A percentile compares a stretch with the other conserved stretches of the same genome.
Evolutionary conservation across 2,888 invertebrate genomes (phyloP).

Genomic region (Cryptus viduatorius): DNA sequence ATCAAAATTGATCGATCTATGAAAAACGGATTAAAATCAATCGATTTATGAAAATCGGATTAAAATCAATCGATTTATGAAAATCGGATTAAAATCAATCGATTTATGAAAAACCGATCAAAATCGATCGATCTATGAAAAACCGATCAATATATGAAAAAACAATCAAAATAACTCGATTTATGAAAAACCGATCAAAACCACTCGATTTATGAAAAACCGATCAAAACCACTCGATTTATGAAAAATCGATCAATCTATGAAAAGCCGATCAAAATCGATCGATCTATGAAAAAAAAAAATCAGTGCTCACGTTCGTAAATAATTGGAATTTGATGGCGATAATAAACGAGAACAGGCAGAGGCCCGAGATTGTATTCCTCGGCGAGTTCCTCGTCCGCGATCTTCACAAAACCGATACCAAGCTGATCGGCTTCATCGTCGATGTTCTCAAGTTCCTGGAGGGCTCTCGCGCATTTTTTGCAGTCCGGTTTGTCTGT

Average conservation of each 20-base stretch:
- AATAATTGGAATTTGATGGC: constrained; percentile 97
- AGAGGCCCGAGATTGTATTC: constrained; percentile 96
- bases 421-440: constrained; percentile 97
- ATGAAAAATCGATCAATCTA: constrained; percentile 9
- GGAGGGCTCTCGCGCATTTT: constrained; percentile 95
- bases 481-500: constrained; percentile 97
- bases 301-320: constrained; percentile 91
- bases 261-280: constrained; percentile 10
- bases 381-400: constrained; percentile 95
- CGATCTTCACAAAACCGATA: constrained; percentile 97
- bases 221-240: background rate
- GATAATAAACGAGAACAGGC: constrained; percentile 96
- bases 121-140: too few relatives aligned
- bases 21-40: too few relatives aligned
- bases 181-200: too few relatives aligned
- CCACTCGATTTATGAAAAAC: background rate
- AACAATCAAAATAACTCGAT: too few relatives aligned
- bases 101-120: too few relatives aligned
- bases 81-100: too few relatives aligned
- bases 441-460: constrained; percentile 97
- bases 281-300: constrained; percentile 26
- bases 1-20: too few relatives aligned
- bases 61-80: too few relatives aligned
- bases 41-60: too few relatives aligned
- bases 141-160: too few relatives aligned